Conservation (phyloP, 2,888 invertebrate species). For the Drosophila neutralis region DNA sequence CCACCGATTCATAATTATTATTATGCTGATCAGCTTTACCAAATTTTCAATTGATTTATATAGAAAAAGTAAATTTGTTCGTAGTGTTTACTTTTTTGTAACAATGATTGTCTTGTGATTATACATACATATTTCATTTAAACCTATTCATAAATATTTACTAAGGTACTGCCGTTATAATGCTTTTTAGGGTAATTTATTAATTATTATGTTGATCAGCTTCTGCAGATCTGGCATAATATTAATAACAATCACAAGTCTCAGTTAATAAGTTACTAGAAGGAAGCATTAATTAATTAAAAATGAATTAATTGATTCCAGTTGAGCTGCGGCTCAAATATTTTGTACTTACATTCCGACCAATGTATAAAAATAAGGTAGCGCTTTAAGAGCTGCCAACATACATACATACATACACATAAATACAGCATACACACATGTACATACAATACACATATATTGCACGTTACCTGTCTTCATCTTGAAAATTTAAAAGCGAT, state of each 20-base stretch:
- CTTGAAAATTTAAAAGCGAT: slow-evolving; percentile 18
- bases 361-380: slow-evolving; percentile 13
- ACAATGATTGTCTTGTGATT: neutral
- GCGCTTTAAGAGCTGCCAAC: slow-evolving; percentile 1
- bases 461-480: slow-evolving; percentile 18
- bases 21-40: neutral
- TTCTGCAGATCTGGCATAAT: neutral
- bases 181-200: neutral
- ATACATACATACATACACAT: neutral
- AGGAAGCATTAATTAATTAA: neutral
- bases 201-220: neutral
- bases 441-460: neutral
- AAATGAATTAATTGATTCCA: neutral
- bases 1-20: neutral
- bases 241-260: neutral
- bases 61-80: neutral
- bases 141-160: neutral
- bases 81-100: neutral
- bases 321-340: neutral
- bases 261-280: neutral
- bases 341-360: slow-evolving; percentile 1
- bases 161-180: neutral
- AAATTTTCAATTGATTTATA: neutral
- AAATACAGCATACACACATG: neutral
- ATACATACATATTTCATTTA: neutral